These are phyloP conservation scores for Acrocephalus scirpaceus DNA, from an alignment of 2,797 vertebrate species.

Conservation along the genomic window DNA sequence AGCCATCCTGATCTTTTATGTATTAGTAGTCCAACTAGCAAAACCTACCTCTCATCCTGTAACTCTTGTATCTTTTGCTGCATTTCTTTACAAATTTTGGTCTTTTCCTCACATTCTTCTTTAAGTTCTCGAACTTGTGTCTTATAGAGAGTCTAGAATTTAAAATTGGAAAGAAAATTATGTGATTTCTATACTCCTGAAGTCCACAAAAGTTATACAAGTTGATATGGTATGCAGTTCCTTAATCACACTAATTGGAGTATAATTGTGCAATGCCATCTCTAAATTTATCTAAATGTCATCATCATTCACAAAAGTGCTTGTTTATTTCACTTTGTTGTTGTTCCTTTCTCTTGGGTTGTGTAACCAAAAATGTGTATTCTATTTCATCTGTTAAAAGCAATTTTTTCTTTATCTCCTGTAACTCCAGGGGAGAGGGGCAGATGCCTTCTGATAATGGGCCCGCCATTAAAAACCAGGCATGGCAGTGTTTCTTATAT, in stretches of 20 bases:
- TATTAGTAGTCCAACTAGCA: background rate
- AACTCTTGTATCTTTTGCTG: slow-evolving; percentile 88
- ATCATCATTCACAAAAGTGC: background rate
- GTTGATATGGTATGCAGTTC: background rate
- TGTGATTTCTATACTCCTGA: background rate
- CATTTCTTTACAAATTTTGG: slow-evolving; percentile 86
- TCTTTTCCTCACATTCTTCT: slow-evolving; percentile 90
- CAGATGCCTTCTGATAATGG: too few relatives aligned
- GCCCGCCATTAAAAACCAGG: too few relatives aligned
- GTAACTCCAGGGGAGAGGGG: too few relatives aligned
- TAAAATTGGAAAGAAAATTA: slow-evolving; percentile 11
- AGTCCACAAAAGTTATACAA: background rate
- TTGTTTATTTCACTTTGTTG: background rate
- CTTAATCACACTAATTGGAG: background rate
- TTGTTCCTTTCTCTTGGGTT: background rate
- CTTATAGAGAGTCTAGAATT: slow-evolving; percentile 92
- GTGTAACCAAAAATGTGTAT: too few relatives aligned
- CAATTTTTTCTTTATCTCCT: too few relatives aligned
- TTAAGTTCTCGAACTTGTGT: slow-evolving; percentile 95
- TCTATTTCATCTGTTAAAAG: too few relatives aligned
- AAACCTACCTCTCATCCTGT: slow-evolving; percentile 88
- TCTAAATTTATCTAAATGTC: background rate
- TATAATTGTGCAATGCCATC: background rate
- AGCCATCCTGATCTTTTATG: background rate
- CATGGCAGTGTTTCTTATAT: too few relatives aligned